These are phyloP conservation scores for Lottia gigantea DNA, from an alignment of 2,888 invertebrate genomes.

Conservation along the genomic window DNA sequence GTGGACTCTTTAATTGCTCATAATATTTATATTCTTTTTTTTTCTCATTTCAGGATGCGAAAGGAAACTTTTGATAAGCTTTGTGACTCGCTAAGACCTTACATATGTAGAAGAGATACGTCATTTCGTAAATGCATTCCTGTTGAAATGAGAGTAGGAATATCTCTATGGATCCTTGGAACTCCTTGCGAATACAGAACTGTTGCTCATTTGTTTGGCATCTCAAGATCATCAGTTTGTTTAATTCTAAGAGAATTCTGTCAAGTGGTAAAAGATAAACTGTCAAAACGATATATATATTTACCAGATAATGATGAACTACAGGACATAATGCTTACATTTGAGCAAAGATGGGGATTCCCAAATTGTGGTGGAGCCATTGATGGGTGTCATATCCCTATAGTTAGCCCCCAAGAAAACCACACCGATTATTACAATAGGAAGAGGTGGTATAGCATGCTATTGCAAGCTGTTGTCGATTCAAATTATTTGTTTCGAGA, in stretches of 20 bases:
- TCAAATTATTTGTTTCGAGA: slow-evolving; percentile 18
- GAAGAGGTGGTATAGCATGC: slow-evolving; percentile 22
- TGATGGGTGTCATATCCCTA: slow-evolving; percentile 24
- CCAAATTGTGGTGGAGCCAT: slow-evolving; percentile 25
- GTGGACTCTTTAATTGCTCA: too few species aligned
- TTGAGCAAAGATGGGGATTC: slow-evolving; percentile 20
- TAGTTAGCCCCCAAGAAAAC: slow-evolving; percentile 16
- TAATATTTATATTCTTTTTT: too few species aligned
- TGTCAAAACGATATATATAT: background rate
- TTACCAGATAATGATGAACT: slow-evolving; percentile 18
- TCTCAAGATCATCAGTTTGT: background rate
- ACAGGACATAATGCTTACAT: slow-evolving; percentile 16
- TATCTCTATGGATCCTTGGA: background rate
- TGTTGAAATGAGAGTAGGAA: background rate
- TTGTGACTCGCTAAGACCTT: background rate
- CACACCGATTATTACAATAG: slow-evolving; percentile 26
- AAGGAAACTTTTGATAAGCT: background rate
- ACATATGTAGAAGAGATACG: background rate
- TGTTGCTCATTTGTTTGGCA: background rate
- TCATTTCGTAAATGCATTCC: background rate
- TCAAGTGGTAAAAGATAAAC: background rate
- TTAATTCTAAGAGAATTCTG: background rate
- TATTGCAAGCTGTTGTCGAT: slow-evolving; percentile 20
- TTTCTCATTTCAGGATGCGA: background rate
- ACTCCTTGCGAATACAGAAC: background rate